Evolutionary conservation across 2,888 invertebrate species (phyloP).

Genomic region (Nemapogon koenigi): DNA sequence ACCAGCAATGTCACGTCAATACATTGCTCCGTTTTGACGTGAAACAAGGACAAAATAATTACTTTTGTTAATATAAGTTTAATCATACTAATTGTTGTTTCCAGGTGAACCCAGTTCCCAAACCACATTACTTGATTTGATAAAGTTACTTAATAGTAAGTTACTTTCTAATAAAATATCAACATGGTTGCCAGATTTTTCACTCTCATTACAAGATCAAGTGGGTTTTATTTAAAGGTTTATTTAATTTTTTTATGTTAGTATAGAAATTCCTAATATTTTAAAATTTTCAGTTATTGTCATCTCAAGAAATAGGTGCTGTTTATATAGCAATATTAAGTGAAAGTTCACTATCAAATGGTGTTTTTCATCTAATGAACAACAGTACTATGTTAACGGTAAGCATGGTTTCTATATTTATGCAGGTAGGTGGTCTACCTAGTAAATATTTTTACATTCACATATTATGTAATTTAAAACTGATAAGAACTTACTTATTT

Average conservation of each 20-base stretch:
- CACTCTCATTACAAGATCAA: conserved; percentile 29
- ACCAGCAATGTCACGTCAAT: not conserved
- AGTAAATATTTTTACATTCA: conserved; percentile 3
- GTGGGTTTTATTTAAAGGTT: too few relatives aligned
- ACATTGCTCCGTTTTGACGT: not conserved
- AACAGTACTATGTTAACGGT: conserved; percentile 74
- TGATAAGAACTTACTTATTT: too few relatives aligned
- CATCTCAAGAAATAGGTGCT: conserved; percentile 63
- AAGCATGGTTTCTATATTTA: conserved; percentile 15
- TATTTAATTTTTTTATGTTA: too few relatives aligned
- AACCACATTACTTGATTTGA: conserved; percentile 31
- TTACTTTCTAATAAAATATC: conserved; percentile 32
- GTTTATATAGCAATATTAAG: conserved; percentile 77
- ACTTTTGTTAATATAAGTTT: not conserved
- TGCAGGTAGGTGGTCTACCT: not conserved
- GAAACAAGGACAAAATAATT: not conserved
- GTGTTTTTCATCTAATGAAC: conserved; percentile 70
- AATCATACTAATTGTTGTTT: conserved; percentile 12
- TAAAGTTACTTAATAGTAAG: conserved; percentile 29
- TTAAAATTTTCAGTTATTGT: conserved; percentile 27
- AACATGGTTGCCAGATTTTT: conserved; percentile 35
- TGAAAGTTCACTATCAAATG: conserved; percentile 71
- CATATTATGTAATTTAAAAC: conserved; percentile 10
- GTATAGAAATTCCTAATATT: not conserved
- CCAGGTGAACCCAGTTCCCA: conserved; percentile 24